phyloP scores from a whole-genome alignment of 2,797 vertebrate species.

The Ceryle rudis region DNA sequence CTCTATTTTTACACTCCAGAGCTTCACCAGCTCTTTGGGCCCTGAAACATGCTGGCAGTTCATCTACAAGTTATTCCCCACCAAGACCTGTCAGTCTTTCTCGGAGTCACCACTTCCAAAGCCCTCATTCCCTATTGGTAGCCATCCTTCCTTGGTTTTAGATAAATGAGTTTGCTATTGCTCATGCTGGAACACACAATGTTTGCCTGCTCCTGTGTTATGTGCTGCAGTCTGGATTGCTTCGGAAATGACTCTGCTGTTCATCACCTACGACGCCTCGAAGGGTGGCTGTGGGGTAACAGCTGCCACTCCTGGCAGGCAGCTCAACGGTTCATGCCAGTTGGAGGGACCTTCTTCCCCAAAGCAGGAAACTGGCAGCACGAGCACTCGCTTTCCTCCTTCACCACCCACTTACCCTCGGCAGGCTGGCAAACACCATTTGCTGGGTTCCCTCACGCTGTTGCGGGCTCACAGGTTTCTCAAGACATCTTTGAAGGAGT shows the following conservation, averaged over 20 bases:
- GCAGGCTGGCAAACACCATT: conserved; percentile 49
- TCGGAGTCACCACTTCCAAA: not conserved
- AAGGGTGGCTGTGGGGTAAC: conserved; percentile 17
- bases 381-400: not conserved
- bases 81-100: not conserved
- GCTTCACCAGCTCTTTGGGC: not conserved
- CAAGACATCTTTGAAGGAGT: not conserved
- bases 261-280: conserved; percentile 2
- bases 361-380: conserved; percentile 47
- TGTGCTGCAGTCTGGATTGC: not conserved
- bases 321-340: not conserved
- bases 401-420: conserved; percentile 47
- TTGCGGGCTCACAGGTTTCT: not conserved
- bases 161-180: not conserved
- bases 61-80: not conserved
- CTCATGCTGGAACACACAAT: not conserved
- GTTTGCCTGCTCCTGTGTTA: not conserved
- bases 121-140: not conserved
- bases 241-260: not conserved
- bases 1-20: not conserved
- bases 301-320: conserved; percentile 27
- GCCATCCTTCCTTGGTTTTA: not conserved
- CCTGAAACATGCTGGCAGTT: not conserved
- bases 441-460: conserved; percentile 19
- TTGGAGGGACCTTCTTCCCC: conserved; percentile 43